Evolutionary conservation across 2,888 invertebrate species (phyloP).

Genomic region (Stegana nigrithorax): DNA sequence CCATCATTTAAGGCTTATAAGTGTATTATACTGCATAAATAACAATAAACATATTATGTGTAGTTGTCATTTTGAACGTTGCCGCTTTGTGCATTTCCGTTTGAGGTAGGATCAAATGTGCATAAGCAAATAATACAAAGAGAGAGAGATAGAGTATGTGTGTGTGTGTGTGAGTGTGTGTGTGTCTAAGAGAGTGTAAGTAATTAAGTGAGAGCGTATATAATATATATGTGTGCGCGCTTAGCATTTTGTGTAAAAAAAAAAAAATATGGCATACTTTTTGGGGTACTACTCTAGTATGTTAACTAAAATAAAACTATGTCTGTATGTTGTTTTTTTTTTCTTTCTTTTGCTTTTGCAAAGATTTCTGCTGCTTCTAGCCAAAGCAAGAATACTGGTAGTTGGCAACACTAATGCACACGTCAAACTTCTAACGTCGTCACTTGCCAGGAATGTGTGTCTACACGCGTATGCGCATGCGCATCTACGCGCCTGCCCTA

Average conservation of each 20-base stretch:
- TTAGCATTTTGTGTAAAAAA: too few relatives aligned
- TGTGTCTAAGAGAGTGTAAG: not conserved
- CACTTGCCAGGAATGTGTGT: conserved; percentile 50
- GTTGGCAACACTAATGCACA: conserved; percentile 37
- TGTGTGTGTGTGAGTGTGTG: too few relatives aligned
- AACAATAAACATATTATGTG: too few relatives aligned
- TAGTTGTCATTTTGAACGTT: too few relatives aligned
- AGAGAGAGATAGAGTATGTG: too few relatives aligned
- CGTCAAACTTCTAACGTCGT: conserved; percentile 4
- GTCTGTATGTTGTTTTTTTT: conserved; percentile 1
- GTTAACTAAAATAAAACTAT: not conserved
- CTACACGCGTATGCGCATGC: not conserved
- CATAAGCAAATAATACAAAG: not conserved
- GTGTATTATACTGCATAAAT: too few relatives aligned
- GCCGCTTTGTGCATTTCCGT: too few relatives aligned
- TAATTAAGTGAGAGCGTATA: not conserved
- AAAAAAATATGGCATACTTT: conserved; percentile 10
- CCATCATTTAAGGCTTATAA: too few relatives aligned
- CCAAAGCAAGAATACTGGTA: conserved; percentile 42
- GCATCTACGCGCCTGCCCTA: not conserved
- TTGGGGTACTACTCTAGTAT: conserved; percentile 1
- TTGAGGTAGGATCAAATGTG: too few relatives aligned
- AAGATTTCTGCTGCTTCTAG: conserved; percentile 12
- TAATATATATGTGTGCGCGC: too few relatives aligned
- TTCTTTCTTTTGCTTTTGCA: too few relatives aligned